Conservation (phyloP, 2,797 vertebrate species). For the Gorsachius magnificus region DNA sequence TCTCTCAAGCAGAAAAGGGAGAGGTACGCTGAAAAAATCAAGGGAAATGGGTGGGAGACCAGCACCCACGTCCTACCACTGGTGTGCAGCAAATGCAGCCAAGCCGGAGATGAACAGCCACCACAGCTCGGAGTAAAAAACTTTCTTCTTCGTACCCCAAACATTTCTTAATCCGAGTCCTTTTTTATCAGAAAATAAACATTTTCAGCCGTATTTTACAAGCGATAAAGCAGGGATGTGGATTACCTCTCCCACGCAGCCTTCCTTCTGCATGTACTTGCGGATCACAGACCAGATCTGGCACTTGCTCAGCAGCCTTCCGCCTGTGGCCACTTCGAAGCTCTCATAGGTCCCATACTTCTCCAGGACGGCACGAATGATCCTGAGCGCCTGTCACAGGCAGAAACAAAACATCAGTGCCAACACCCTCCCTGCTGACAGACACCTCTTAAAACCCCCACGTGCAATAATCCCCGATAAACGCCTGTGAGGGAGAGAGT, state of each 20-base stretch:
- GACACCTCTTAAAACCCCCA: background rate
- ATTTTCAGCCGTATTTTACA: background rate
- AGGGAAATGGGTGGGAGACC: background rate
- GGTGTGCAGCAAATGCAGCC: accelerated
- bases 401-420: background rate
- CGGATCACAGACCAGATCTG: conserved; percentile 92
- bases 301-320: conserved; percentile 88
- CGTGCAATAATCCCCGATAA: accelerated
- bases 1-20: background rate
- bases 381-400: conserved; percentile 84
- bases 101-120: background rate
- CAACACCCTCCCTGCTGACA: background rate
- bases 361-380: conserved; percentile 90
- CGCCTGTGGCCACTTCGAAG: conserved; percentile 91
- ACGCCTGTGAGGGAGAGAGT: accelerated
- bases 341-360: conserved; percentile 91
- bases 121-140: background rate
- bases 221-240: accelerated
- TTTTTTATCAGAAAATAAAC: background rate
- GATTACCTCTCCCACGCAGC: conserved; percentile 92
- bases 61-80: background rate
- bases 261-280: conserved; percentile 96
- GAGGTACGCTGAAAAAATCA: background rate
- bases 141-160: background rate
- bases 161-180: background rate